Conservation (phyloP, 2,888 invertebrate genomes). For the Unio pictorum region DNA sequence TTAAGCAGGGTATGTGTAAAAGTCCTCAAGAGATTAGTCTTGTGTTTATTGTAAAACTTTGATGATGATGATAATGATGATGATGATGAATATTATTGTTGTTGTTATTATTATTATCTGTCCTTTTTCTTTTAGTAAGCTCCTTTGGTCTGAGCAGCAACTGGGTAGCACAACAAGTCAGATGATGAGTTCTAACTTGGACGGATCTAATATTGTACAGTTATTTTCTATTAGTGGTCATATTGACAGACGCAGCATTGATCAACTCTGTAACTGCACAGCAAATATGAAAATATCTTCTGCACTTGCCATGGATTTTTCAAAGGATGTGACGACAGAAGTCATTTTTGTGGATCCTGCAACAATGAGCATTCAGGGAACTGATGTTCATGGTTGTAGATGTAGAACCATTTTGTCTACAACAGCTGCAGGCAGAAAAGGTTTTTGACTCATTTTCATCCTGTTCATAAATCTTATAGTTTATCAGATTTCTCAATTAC, state of each 20-base stretch:
- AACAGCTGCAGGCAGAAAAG: slow-evolving; percentile 17
- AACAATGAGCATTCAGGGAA: slow-evolving; percentile 39
- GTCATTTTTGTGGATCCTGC: slow-evolving; percentile 45
- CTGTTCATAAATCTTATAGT: too few species aligned
- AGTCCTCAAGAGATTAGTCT: too few species aligned
- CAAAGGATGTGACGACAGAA: slow-evolving; percentile 69
- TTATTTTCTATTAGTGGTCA: slow-evolving; percentile 18
- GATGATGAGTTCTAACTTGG: slow-evolving; percentile 19
- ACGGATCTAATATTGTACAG: slow-evolving; percentile 11
- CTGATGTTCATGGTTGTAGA: slow-evolving; percentile 51
- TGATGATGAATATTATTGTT: too few species aligned
- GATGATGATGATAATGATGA: too few species aligned
- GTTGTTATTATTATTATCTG: too few species aligned
- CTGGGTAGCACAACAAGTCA: slow-evolving; percentile 9
- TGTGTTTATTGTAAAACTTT: too few species aligned
- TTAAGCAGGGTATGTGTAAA: too few species aligned
- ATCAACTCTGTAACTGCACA: slow-evolving; percentile 78
- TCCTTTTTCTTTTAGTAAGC: slow-evolving; percentile 36
- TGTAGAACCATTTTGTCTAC: slow-evolving; percentile 35
- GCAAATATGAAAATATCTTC: slow-evolving; percentile 77
- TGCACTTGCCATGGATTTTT: slow-evolving; percentile 81
- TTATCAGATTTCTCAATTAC: too few species aligned
- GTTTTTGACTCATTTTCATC: slow-evolving; percentile 6
- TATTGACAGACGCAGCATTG: slow-evolving; percentile 10
- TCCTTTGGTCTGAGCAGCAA: slow-evolving; percentile 56